Base-by-base conservation (phyloP, 2,888 invertebrate genomes). In the Leptinotarsa rubiginosa region DNA sequence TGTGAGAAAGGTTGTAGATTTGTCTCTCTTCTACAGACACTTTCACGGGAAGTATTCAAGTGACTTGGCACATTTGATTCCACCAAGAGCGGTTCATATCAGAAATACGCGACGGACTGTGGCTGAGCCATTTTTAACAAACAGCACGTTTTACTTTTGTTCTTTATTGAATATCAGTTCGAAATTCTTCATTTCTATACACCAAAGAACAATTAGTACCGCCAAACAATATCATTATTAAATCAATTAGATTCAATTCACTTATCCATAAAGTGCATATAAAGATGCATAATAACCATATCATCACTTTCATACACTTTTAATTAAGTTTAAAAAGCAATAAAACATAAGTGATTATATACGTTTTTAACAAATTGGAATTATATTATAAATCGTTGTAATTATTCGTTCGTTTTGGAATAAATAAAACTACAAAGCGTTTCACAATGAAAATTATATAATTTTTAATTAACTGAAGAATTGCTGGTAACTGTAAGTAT, bases 251-350 rank as follows among this genome's bases (percentile, higher is more conserved):
- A 49, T 22, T 31, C 15, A 41, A 52, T 54, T 68, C 59, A 22
- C 62, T 68, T 54, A 16, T 25, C 56, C 47, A 56, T 59, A n/a
- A 41, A 69, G 52, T 69, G 41, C 69, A 69, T 69, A 50, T 67
- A 52, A 52, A 20, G 41, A 25, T 69, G 56, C 20, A 18, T 56
- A 69, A 69, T 69, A 69, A 69, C 69, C 56, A 41, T 69, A 56
- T 69, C 69, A 56, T 56, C 56, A 69, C 47, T 69, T 56, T 69
- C 56, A 69, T 69, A 47, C 56, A 47, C n/a, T 69, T 54, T 56
- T 69, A 56, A 69, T 69, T 56, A 56, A 47, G 69, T 69, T 69
- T 56, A 59, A 69, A 56, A 56, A 69, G 56, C 69, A 69, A 69
- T 69, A 69, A 69, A 69, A 69, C 56, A 69, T 52, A 31, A 47